These are phyloP conservation scores for Morphnarchus princeps DNA, from an alignment of 2,113 vertebrate species.

Conservation along the genomic window DNA sequence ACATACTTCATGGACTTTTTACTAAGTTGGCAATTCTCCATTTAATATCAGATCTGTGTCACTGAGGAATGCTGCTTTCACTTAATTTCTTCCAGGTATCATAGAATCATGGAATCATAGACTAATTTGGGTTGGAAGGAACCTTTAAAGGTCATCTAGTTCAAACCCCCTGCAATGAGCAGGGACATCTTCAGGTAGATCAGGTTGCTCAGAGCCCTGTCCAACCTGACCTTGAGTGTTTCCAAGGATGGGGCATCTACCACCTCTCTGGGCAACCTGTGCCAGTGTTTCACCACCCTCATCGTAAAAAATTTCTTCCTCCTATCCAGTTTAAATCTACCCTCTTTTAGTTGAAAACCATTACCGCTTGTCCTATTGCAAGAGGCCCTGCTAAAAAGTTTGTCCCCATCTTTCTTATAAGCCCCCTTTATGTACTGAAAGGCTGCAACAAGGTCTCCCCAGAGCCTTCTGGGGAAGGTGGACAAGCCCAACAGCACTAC, in stretches of 20 bases:
- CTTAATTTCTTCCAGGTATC: neutral
- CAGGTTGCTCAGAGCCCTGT: neutral
- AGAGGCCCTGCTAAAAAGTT: neutral
- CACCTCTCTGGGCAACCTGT: too few relatives aligned
- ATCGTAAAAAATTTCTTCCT: neutral
- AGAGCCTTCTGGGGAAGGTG: neutral
- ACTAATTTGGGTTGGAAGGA: neutral
- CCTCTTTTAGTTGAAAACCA: neutral
- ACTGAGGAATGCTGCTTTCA: neutral
- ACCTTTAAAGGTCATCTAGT: neutral
- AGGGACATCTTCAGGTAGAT: neutral
- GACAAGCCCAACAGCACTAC: too few relatives aligned
- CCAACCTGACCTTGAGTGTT: neutral
- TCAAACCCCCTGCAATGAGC: neutral
- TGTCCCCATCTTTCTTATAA: too few relatives aligned
- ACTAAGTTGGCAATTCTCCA: neutral
- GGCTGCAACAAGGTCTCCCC: neutral
- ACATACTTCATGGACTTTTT: neutral
- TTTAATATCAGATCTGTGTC: neutral
- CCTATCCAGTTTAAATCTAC: neutral
- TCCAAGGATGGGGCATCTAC: too few relatives aligned
- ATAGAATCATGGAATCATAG: neutral
- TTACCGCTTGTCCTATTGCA: neutral
- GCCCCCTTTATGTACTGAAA: neutral
- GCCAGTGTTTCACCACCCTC: neutral